Base-by-base conservation (phyloP, 2,888 invertebrate species). In the Tricholauxania praeusta region DNA sequence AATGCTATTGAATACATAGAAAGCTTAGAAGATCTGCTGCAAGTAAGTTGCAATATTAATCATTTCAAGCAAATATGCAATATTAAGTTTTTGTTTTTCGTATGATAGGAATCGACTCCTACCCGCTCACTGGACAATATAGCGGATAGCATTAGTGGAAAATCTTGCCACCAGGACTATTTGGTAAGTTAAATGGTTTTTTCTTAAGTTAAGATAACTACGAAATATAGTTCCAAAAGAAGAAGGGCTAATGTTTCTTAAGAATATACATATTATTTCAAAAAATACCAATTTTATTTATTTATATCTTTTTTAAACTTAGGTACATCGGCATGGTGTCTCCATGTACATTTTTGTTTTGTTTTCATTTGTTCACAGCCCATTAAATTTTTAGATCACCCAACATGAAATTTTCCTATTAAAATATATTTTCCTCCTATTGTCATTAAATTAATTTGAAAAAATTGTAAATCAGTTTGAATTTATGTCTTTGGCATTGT, bases 1-100 rank as follows among this genome's bases (percentile, higher is more conserved):
- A 97, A 97, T 80, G 99, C 99, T 55, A 99, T 99, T 83, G 98
- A 98, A 82, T 98, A 99, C 86, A 99, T 99, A 79, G 98, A 98
- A 85, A 93, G 94, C 78, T 88, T 96, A 77, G 96, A 96, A 84
- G 95, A 95, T 73, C 90, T 96, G 6, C 86, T 96, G 3, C 91
- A 94, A 84, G 93, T 88, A 78, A 79, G 74, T 72, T 68, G 4
- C 17, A 17, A 8, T 12, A 19, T 10, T 53, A 39, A 47, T 4
- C 8, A 60, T 17, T 39, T 47, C 7, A 39, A 48, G 22, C 32
- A 6, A 22, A 14, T 14, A 22, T 62, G 15, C 19, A 22, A 53
- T 72, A 17, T 52, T 66, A 63, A 64, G 14, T 69, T 69, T 66
- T 52, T 72, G 32, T 7, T 47, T 59, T 48, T 68, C 15, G 19